A percentile compares a stretch with the other conserved stretches of the same genome.
Evolutionary conservation across 2,113 vertebrate species (phyloP).

Genomic region (Platichthys flesus): DNA sequence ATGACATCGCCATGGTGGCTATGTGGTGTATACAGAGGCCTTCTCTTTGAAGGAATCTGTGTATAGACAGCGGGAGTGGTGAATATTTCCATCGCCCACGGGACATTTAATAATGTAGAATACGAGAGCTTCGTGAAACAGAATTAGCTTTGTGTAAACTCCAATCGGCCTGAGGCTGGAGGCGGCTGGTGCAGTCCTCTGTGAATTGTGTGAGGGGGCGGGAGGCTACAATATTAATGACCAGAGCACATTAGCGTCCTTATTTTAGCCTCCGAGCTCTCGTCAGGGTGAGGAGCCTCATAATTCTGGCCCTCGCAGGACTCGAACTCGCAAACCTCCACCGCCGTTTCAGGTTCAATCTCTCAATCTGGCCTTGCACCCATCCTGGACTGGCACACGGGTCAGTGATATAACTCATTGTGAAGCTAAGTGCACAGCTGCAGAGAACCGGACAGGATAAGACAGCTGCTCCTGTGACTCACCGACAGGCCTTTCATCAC

Average conservation of each 20-base stretch:
- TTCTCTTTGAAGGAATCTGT: constrained; percentile 41
- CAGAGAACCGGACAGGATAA: constrained; percentile 48
- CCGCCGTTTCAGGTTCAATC: constrained; percentile 42
- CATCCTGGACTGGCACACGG: constrained; percentile 1
- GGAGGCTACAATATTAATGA: constrained; percentile 39
- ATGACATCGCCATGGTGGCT: constrained; percentile 14
- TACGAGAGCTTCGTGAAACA: constrained; percentile 6
- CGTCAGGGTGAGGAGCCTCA: constrained; percentile 46
- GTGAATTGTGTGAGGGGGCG: constrained; percentile 32
- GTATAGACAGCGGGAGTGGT: constrained; percentile 1
- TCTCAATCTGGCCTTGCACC: constrained; percentile 23
- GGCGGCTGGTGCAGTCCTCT: constrained; percentile 20
- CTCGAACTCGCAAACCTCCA: constrained; percentile 25
- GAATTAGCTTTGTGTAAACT: constrained; percentile 4
- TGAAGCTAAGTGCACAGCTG: constrained; percentile 70
- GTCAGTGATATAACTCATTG: constrained; percentile 64
- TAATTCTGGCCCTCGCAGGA: neutral
- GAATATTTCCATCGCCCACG: constrained; percentile 28
- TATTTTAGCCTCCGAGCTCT: constrained; percentile 49
- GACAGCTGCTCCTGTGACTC: constrained; percentile 77
- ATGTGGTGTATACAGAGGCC: constrained; percentile 15
- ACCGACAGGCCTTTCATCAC: constrained; percentile 68
- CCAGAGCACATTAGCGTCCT: constrained; percentile 30
- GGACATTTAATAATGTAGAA: neutral
- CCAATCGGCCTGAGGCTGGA: constrained; percentile 6